Percentiles rank a stretch among this genome's conserved stretches.
These are phyloP conservation scores for Itoplectis maculator DNA, from an alignment of 2,888 invertebrate species.

Conservation along the genomic window DNA sequence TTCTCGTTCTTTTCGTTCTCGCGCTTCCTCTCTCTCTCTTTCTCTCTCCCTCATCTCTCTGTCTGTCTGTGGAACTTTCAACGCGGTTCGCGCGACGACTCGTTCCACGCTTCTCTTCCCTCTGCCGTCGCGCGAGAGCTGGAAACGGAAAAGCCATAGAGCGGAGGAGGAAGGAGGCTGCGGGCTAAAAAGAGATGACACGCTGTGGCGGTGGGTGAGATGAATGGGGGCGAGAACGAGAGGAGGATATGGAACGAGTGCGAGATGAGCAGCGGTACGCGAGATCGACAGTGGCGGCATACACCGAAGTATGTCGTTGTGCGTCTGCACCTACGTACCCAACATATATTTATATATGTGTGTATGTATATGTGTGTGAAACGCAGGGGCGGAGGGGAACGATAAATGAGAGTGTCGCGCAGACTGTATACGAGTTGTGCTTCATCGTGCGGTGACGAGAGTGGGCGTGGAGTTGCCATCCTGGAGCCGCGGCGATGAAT, in stretches of 20 bases:
- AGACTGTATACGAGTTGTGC: conserved; percentile 61
- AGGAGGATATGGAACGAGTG: conserved; percentile 16
- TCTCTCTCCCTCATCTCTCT: no score
- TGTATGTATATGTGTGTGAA: conserved; percentile 4
- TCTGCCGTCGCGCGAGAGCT: conserved; percentile 23
- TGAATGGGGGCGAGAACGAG: conserved; percentile 5
- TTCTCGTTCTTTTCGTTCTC: not conserved
- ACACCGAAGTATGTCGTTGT: no score
- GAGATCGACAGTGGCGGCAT: conserved; percentile 8
- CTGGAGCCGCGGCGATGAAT: conserved; percentile 1
- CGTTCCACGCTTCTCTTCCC: no score
- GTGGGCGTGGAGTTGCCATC: conserved; percentile 29
- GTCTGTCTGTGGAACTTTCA: conserved; percentile 22
- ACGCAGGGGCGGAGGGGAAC: conserved; percentile 50
- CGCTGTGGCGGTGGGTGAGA: conserved; percentile 14
- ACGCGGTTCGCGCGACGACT: not conserved
- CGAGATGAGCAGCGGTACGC: conserved; percentile 33
- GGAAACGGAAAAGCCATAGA: conserved; percentile 6
- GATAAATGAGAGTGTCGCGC: conserved; percentile 73
- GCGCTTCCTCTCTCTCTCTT: conserved; percentile 47
- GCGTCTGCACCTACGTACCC: no score
- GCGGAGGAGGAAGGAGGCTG: not conserved
- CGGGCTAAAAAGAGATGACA: conserved; percentile 9
- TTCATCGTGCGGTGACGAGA: conserved; percentile 59
- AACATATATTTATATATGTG: no score